phyloP scores from a whole-genome alignment of 2,797 vertebrate species.

The Forpus xanthops region DNA sequence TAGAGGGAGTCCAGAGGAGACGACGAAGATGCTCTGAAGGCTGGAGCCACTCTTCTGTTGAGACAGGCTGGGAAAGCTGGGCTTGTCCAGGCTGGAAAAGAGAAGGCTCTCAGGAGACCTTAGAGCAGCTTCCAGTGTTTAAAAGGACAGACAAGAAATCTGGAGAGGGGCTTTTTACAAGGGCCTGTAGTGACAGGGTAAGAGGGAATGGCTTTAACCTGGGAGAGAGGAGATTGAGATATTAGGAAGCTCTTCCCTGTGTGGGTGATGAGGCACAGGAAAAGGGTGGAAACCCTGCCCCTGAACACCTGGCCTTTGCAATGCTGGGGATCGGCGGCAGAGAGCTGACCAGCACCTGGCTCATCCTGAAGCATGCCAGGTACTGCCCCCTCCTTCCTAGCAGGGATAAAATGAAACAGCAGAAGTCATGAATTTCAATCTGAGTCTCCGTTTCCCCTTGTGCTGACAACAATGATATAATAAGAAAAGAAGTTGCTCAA shows the following conservation, averaged over 20 bases:
- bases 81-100: not conserved
- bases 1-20: not conserved
- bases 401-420: not conserved
- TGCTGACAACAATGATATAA: not conserved
- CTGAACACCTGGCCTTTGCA: accelerated
- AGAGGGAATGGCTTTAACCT: not conserved
- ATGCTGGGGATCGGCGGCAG: not conserved
- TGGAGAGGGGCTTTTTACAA: not conserved
- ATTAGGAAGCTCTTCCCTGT: not conserved
- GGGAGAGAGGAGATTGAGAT: not conserved
- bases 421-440: not conserved
- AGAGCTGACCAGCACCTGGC: not conserved
- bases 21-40: not conserved
- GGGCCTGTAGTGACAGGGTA: not conserved
- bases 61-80: not conserved
- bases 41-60: not conserved
- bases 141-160: not conserved
- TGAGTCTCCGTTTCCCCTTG: not conserved
- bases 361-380: accelerated
- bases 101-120: not conserved
- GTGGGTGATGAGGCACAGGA: not conserved
- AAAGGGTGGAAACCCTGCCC: not conserved
- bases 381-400: not conserved
- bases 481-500: not conserved
- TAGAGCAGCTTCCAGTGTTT: not conserved